phyloP scores from a whole-genome alignment of 2,113 vertebrate genomes.

The Cyprinodon variegatus region DNA sequence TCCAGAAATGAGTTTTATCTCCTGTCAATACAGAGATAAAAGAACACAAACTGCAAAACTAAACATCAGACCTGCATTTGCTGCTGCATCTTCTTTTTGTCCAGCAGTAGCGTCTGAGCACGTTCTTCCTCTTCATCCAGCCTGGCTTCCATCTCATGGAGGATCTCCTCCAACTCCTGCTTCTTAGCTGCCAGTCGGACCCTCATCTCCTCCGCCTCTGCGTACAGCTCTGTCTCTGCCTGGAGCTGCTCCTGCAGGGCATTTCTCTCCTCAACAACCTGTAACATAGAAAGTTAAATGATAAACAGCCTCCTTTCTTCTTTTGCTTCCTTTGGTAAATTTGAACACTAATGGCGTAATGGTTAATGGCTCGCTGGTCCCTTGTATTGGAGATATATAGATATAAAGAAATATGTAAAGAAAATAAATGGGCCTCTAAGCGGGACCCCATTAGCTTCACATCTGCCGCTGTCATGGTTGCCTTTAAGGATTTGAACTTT shows the following conservation, averaged over 20 bases:
- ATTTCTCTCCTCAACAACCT: conserved; percentile 88
- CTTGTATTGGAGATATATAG: no score
- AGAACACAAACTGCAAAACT: neutral
- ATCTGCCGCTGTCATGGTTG: no score
- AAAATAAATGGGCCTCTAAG: no score
- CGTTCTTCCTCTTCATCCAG: conserved; percentile 94
- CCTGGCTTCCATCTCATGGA: conserved; percentile 95
- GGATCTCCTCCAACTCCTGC: conserved; percentile 94
- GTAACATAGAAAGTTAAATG: neutral
- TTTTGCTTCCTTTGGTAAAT: neutral
- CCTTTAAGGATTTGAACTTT: no score
- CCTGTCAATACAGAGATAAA: neutral
- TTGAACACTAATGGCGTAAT: neutral
- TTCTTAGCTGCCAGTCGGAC: conserved; percentile 90
- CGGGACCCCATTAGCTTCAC: no score
- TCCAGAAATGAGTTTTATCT: neutral
- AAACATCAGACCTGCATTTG: conserved; percentile 87
- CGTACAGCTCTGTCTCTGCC: conserved; percentile 92
- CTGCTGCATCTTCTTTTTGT: conserved; percentile 95
- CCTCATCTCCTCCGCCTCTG: conserved; percentile 94
- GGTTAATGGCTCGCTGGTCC: no score
- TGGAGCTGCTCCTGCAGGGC: conserved; percentile 91
- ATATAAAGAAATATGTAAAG: no score
- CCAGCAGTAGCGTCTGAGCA: conserved; percentile 84
- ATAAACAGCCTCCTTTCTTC: neutral